Evolutionary conservation across 1,140 invertebrate species (phyloP).

Genomic region (Phocides pigmalion): DNA sequence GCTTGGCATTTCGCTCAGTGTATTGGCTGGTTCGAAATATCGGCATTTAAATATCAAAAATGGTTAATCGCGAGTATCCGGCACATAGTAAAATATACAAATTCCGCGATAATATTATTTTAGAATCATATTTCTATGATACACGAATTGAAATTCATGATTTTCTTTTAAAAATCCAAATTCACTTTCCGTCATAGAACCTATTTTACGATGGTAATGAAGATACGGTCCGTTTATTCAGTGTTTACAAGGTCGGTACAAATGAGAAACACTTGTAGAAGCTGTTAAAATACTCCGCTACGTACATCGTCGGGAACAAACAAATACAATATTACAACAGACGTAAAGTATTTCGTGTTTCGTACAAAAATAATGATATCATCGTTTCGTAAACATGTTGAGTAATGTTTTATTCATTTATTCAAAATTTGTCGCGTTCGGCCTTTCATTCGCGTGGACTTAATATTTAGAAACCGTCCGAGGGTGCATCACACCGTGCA

Average conservation of each 20-base stretch:
- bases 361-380: conserved; percentile 24
- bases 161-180: conserved; percentile 9
- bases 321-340: conserved; percentile 5
- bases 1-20: no score
- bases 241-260: conserved; percentile 52
- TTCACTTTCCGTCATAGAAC: conserved; percentile 14
- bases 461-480: no score
- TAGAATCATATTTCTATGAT: no score
- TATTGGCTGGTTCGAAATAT: no score
- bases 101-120: no score
- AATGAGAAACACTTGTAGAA: conserved; percentile 36
- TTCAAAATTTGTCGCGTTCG: neutral
- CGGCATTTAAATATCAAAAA: no score
- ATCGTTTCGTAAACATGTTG: conserved; percentile 21
- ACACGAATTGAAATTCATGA: no score
- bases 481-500: no score
- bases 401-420: conserved; percentile 25
- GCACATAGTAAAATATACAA: no score
- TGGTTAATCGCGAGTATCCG: no score
- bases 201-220: conserved; percentile 45
- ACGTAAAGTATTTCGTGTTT: conserved; percentile 16
- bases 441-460: neutral
- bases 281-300: conserved; percentile 16
- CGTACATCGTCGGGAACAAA: neutral
- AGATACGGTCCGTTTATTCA: conserved; percentile 48